phyloP scores from a whole-genome alignment of 1,140 invertebrate genomes.

The Aphidius gifuensis region DNA sequence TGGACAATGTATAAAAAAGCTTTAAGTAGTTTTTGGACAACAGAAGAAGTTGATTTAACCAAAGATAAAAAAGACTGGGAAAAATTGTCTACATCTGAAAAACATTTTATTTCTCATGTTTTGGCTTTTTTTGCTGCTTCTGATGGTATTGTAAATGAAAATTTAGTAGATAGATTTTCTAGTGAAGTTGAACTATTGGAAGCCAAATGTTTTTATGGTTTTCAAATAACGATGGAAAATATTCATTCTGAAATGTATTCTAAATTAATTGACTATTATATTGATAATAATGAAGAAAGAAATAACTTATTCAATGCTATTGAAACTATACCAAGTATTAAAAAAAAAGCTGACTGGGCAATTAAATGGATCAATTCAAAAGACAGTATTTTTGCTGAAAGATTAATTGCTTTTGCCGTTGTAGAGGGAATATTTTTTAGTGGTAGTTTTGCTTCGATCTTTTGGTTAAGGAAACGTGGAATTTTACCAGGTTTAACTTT shows the following conservation, averaged over 20 bases:
- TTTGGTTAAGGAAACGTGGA: constrained; percentile 98
- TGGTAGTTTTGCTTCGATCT: constrained; percentile 98
- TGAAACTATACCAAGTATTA: constrained; percentile 93
- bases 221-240: constrained; percentile 99
- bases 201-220: constrained; percentile 97
- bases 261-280: constrained; percentile 95
- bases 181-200: constrained; percentile 97
- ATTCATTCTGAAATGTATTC: constrained; percentile 99
- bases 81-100: constrained; percentile 78
- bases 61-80: constrained; percentile 84
- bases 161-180: constrained; percentile 96
- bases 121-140: constrained; percentile 99
- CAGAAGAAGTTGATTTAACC: constrained; percentile 91
- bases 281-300: constrained; percentile 81
- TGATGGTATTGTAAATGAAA: constrained; percentile 99
- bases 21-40: constrained; percentile 98
- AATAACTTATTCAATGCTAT: constrained; percentile 95
- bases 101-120: constrained; percentile 94
- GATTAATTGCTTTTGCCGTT: constrained; percentile 95
- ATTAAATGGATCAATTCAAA: constrained; percentile 89
- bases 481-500: constrained; percentile 98
- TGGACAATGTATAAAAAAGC: constrained; percentile 99
- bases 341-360: constrained; percentile 98
- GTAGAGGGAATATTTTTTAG: constrained; percentile 99
- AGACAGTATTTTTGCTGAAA: constrained; percentile 85